Base-by-base conservation (phyloP, 2,113 vertebrate genomes). In the Epinephelus cyanopodus region DNA sequence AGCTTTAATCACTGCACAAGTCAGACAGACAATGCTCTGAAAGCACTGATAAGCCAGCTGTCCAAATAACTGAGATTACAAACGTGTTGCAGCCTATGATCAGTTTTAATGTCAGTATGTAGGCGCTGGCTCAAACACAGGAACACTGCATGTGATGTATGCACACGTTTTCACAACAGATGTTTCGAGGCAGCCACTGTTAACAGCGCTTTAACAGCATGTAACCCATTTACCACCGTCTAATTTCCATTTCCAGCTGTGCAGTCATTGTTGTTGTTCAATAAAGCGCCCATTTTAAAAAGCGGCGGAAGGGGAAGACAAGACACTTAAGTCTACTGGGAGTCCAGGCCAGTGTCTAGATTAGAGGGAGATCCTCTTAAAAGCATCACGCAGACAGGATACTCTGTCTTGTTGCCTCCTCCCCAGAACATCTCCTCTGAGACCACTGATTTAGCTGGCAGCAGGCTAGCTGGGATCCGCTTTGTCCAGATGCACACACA, bases 341-440 rank as follows among this genome's bases (percentile, higher is more conserved):
- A 90, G 79, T 56, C 53, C 65, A 58, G 76, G 23, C 79, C 60
- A 61, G 71, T 83, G 77, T 93, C 84, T 85, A 84, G 86, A 92
- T 92, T 89, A 92, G 82, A 91, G 76, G 90, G 77, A 71, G 87
- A 89, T 90, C 91, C 88, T 91, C 91, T 87, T 92, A 89, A 86
- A 92, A 81, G 86, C 88, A 81, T 77, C 47, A 37, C 23, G 48
- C 82, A 77, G 90, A 87, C 79, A 86, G 74, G 79, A 84, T 85
- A 86, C 67, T 79, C 83, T 84, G 71, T 77, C 81, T 48, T 88
- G 79, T 90, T 92, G 74, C 77, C 83, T 84, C 86, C 86, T 87
- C 82, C 79, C 82, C 39, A 77, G 48, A 89, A 92, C 87, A 89
- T 90, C 79, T 91, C 91, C 92, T 86, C 81, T 82, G 91, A 91